phyloP scores from a whole-genome alignment of 2,113 vertebrate species.

The human region DNA sequence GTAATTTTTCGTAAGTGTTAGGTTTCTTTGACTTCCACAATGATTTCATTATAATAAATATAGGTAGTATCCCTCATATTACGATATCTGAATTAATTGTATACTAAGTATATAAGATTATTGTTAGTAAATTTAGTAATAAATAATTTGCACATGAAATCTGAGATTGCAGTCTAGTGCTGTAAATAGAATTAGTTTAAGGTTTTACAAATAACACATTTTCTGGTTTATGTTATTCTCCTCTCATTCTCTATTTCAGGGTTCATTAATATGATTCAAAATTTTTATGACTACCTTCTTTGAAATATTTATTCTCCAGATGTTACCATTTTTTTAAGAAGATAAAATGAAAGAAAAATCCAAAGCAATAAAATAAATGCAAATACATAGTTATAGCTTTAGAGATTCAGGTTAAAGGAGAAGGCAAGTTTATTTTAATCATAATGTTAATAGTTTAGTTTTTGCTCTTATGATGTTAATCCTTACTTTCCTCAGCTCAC shows the following conservation, averaged over 20 bases:
- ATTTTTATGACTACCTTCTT: not conserved
- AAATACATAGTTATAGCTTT: not conserved
- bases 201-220: not conserved
- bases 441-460: not conserved
- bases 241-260: not conserved
- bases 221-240: not conserved
- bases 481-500: not conserved
- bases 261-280: not conserved
- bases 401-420: not conserved
- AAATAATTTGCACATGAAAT: conserved; percentile 23
- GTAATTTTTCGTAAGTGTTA: not conserved
- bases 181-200: not conserved
- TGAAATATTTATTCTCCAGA: not conserved
- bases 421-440: not conserved
- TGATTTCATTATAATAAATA: not conserved
- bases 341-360: not conserved
- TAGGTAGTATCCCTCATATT: not conserved
- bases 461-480: not conserved
- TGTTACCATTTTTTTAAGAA: not conserved
- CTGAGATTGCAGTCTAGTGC: not conserved
- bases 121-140: not conserved
- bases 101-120: not conserved
- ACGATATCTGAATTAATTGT: not conserved
- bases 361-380: not conserved
- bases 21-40: not conserved